Base-by-base conservation (phyloP, 2,113 vertebrate species). In the Rhynchopsitta pachyrhyncha region DNA sequence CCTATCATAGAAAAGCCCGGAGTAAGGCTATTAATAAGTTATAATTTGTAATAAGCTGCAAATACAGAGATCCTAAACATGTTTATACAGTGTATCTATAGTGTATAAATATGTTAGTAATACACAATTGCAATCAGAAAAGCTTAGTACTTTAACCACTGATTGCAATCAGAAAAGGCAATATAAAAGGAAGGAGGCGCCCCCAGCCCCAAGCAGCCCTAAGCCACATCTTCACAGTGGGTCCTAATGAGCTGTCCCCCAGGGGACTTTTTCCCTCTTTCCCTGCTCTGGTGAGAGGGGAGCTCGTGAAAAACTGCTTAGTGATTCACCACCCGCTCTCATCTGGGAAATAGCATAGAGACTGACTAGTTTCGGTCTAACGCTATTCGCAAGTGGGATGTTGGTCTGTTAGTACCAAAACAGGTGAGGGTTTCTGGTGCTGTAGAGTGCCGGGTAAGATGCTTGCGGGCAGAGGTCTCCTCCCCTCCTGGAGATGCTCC, bases 301-400 rank as follows among this genome's bases (percentile, higher is more conserved):
- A 53, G 37, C 37, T 52, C 19, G 0, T 3, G 16, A 50, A 22
- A 46, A 52, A 16, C n/a, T 8, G 13, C 4, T 31, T 5, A 11
- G 37, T 3, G 66, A 4, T 31, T 6, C 3, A 77, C 12, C 64
- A 10, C 47, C 35, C 5, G 22, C 47, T 22, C 60, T 33, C 7
- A 4, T 10, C 53, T 11, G 46, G 62, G 69, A 22, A 37, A 6
- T 5, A 10, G 5, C 2, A 2, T 1, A 11, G 12, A 59, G 29
- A 23, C 23, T 17, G 57, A 8, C 29, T 5, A 1, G 13, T 2
- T 57, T 31, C 1, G 3, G 8, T 4, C 27, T n/a, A 3, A 13
- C 8, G 6, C 8, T 9, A 7, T 8, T 35, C 4, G 2, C 0
- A 3, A 10, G n/a, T 1, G 17, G 50, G 50, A 2, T 13, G 37